Percentiles rank a stretch among this genome's conserved stretches.
phyloP scores from a whole-genome alignment of 2,113 vertebrate genomes.

The Pluvianellus socialis region DNA sequence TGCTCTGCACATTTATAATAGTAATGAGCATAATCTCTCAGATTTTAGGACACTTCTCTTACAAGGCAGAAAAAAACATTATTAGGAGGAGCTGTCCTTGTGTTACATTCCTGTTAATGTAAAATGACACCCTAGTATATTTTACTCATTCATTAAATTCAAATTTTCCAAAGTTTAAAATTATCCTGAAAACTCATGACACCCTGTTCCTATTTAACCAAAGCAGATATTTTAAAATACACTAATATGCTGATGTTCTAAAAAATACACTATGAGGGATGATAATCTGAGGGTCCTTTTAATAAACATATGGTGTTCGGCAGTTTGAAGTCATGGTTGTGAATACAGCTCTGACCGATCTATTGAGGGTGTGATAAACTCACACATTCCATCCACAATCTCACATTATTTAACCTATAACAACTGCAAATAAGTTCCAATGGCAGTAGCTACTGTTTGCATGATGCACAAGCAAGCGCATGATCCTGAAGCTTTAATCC shows the following conservation, averaged over 20 bases:
- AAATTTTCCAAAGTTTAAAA: neutral
- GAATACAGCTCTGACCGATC: neutral
- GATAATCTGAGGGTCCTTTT: neutral
- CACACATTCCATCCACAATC: neutral
- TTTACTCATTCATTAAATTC: neutral
- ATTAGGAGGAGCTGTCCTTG: neutral
- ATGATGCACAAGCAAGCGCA: neutral
- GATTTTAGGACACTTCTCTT: neutral
- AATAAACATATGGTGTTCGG: neutral
- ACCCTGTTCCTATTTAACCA: neutral
- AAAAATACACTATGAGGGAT: rapidly evolving
- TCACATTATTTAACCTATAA: neutral
- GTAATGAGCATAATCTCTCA: neutral
- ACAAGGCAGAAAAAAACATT: neutral
- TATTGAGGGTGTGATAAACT: neutral
- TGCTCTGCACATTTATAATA: neutral
- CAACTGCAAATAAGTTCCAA: neutral
- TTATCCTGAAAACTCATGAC: neutral
- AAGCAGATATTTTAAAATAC: neutral
- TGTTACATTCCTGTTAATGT: neutral
- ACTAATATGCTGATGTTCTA: neutral
- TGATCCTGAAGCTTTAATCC: neutral
- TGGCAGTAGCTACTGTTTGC: neutral
- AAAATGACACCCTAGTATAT: neutral
- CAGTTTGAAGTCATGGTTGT: neutral